Evolutionary conservation across 2,888 invertebrate species (phyloP).

Genomic region (Drosophila neonasuta): DNA sequence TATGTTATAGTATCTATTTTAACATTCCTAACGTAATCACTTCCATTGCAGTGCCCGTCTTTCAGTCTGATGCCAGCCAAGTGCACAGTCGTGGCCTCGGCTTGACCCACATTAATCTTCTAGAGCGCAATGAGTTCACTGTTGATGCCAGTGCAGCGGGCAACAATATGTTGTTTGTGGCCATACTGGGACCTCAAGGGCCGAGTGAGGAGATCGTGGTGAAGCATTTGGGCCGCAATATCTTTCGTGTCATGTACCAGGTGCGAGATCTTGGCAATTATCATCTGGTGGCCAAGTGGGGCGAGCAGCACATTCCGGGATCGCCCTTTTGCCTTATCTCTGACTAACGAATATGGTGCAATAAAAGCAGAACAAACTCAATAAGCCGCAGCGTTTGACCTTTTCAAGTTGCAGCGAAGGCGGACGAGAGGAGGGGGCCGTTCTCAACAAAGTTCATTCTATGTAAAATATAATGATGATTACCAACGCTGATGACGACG

Average conservation of each 20-base stretch:
- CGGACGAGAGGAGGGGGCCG: neutral
- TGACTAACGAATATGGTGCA: conserved; percentile 1
- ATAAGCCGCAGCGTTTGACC: conserved; percentile 10
- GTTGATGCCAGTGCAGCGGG: conserved; percentile 84
- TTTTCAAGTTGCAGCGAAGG: conserved; percentile 14
- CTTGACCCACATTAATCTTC: conserved; percentile 71
- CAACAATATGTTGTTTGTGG: conserved; percentile 96
- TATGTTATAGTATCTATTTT: too few species aligned
- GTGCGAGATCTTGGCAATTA: conserved; percentile 96
- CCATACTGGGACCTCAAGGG: conserved; percentile 97
- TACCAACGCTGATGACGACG: conserved; percentile 61
- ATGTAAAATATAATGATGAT: conserved; percentile 78
- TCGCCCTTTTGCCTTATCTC: conserved; percentile 87
- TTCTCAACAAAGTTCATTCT: conserved; percentile 35
- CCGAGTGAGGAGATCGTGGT: conserved; percentile 97
- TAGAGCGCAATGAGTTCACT: conserved; percentile 80
- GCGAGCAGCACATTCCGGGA: conserved; percentile 97
- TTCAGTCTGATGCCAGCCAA: conserved; percentile 78
- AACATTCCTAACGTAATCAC: too few species aligned
- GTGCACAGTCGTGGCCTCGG: conserved; percentile 78
- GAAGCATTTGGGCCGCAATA: conserved; percentile 94
- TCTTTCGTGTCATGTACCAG: conserved; percentile 94
- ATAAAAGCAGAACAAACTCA: neutral
- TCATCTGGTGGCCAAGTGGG: conserved; percentile 97
- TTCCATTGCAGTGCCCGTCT: conserved; percentile 62